phyloP scores from a whole-genome alignment of 2,113 vertebrate species.

The Grammomys dolichurus region DNA sequence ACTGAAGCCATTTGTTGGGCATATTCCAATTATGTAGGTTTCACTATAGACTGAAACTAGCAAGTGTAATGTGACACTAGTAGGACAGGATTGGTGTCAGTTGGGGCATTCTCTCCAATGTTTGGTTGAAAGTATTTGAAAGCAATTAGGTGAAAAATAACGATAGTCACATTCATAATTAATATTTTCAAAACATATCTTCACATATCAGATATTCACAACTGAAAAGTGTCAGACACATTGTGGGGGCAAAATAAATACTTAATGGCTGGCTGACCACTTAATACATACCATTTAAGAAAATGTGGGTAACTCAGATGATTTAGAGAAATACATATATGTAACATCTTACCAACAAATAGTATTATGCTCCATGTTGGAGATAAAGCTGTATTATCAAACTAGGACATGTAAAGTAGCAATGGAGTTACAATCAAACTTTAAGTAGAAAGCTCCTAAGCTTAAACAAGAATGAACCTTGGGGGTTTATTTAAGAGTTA shows the following conservation, averaged over 20 bases:
- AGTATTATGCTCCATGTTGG: conserved; percentile 54
- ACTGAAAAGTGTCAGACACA: conserved; percentile 41
- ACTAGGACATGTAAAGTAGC: conserved; percentile 54
- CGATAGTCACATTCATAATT: conserved; percentile 56
- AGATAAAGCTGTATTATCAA: conserved; percentile 64
- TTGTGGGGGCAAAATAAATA: conserved; percentile 57
- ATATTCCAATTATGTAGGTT: conserved; percentile 45
- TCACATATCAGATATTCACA: conserved; percentile 51
- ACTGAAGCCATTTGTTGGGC: conserved; percentile 8
- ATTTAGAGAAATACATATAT: conserved; percentile 57
- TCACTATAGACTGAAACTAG: conserved; percentile 15
- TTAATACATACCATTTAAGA: conserved; percentile 52
- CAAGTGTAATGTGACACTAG: conserved; percentile 32
- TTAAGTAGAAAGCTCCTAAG: conserved; percentile 70
- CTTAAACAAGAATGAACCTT: conserved; percentile 65
- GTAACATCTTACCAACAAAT: conserved; percentile 24
- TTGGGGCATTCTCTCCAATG: conserved; percentile 20
- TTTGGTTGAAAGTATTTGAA: conserved; percentile 61
- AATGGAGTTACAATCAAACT: conserved; percentile 64
- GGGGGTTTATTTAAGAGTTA: conserved; percentile 64
- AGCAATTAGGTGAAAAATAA: conserved; percentile 58
- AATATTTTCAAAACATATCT: conserved; percentile 60
- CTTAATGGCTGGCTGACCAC: conserved; percentile 38
- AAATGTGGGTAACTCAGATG: conserved; percentile 50
- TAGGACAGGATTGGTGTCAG: not conserved